Base-by-base conservation (phyloP, 2,113 vertebrate genomes). In the Procavia capensis region DNA sequence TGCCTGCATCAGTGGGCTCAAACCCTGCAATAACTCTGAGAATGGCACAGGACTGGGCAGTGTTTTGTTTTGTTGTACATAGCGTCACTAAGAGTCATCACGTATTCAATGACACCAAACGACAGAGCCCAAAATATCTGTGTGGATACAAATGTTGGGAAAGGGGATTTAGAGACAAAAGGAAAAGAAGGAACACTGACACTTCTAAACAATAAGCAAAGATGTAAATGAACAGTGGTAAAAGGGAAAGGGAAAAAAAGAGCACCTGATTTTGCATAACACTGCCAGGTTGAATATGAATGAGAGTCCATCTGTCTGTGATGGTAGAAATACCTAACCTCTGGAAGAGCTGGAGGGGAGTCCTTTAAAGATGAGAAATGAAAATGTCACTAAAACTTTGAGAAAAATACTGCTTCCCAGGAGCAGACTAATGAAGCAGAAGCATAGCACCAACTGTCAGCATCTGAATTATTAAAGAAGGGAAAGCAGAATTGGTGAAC, bases 361-460 rank as follows among this genome's bases (percentile, higher is more conserved):
- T 92, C 17, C 88, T 96, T 96, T 96, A 97, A 97, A 96, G 82
- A 97, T 97, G 96, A 97, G 92, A 97, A 97, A 97, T 95, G 96
- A 97, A 98, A 98, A 95, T 97, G 96, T 97, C 97, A 96, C 96
- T 68, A 89, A 95, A 90, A 43, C 95, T 97, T 50, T 92, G 95
- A 78, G 96, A 94, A 93, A 97, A 95, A 97, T 95, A 96, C 88
- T 98, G 39, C 85, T 98, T 98, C 97, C 85, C 85, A 72, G 74
- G 83, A 97, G 88, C 96, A 97, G 95, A 90, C 95, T 97, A 98
- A 98, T 96, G 97, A 98, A 94, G 95, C 92, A 96, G 95, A 97
- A 97, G 92, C 79, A 59, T 80, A 90, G 95, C 75, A 76, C 90
- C 88, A 96, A 93, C 95, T 98, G 96, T 96, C 95, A 90, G 90